Base-by-base conservation (phyloP, 2,888 invertebrate species). In the Acrocyrtus sp. region DNA sequence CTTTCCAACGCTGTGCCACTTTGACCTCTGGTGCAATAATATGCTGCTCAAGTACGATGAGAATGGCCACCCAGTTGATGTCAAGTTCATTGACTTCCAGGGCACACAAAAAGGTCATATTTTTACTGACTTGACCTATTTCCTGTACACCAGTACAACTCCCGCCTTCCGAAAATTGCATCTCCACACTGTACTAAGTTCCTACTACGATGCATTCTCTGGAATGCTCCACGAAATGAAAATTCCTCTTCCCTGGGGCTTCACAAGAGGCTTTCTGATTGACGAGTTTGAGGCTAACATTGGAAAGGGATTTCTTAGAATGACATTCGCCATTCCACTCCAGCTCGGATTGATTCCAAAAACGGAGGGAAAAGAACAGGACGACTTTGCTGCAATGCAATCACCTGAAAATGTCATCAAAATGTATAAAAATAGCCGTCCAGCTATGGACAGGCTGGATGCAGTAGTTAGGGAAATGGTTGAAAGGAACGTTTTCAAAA, bases 11-110 rank as follows among this genome's bases (percentile, higher is more conserved):
- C 1, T 79, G 17, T 68, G 68, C 41, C 77, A 76, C 26, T 75
- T 63, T 22, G 80, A 80, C 51, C 29, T 78, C 0, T 80, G 80
- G 80, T 50, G 48, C 2, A 80, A 78, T 41, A 80, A 80, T 45
- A 29, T 80, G 43, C 53, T 80, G 0, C 56, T 78, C 60, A 78
- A 79, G 60, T 72, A 80, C 21, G 60, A 75, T 39, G 41, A 58
- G 1, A 41, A 60, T 10, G 65, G 62, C 0, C n/a, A 65, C 1
- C 65, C 48, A 5, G 61, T 61, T 8, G 66, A 21, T 15, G 70
- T 75, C n/a, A 77, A 70, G 19, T 77, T 75, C 53, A 73, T 77
- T 29, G 75, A 77, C 47, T 77, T 72, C 54, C 77, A 77, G 60
- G 65, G 74, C 29, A 29, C 41, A 12, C 74, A 72, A 21, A 27